Evolutionary conservation across 1,140 invertebrate species (phyloP), one percentile per base, ranked within the genome.

Genomic region (Ostrea denselamellosa): DNA sequence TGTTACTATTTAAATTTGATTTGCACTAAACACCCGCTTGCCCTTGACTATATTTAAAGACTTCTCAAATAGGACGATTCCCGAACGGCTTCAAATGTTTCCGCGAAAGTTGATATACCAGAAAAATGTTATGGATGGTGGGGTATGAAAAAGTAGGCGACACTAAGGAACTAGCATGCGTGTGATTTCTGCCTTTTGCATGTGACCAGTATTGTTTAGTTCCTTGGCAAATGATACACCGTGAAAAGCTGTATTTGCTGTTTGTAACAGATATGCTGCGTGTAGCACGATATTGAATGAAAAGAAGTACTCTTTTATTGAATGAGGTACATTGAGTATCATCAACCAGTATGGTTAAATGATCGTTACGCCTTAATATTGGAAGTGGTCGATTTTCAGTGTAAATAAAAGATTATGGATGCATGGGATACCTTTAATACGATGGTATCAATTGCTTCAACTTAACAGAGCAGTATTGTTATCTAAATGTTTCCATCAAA

Each of bases 371-470:
- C 56, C 68, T 77, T 77, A 77, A 77, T 77, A 77, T 77, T 77
- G 68, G 68, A 77, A 14, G 68, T 77, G 68, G 68, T 77, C 68
- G 68, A 77, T 77, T 77, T 28, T 22, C 68, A 77, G 68, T 34
- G 68, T 77, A 77, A 77, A 44, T 34, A 77, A 77, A 77, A 28
- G 68, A 77, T 77, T 77, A 44, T 77, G 68, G 68, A 77, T 77
- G 68, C 68, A 77, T 77, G 68, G 68, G 56, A 77, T 12, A 22
- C 68, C 68, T 77, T 77, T 34, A 77, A 77, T 77, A 77, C 22
- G 58, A 62, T 77, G 68, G 25, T 77, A 77, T 77, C 25, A 77
- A 77, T 28, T 77, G 68, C 22, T 77, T 25, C 25, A 25, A 34
- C 22, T 77, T 77, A 28, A 28, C 28, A 77, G 68, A 10, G 25